phyloP scores from a whole-genome alignment of 2,113 vertebrate genomes.

The Cebus imitator region DNA sequence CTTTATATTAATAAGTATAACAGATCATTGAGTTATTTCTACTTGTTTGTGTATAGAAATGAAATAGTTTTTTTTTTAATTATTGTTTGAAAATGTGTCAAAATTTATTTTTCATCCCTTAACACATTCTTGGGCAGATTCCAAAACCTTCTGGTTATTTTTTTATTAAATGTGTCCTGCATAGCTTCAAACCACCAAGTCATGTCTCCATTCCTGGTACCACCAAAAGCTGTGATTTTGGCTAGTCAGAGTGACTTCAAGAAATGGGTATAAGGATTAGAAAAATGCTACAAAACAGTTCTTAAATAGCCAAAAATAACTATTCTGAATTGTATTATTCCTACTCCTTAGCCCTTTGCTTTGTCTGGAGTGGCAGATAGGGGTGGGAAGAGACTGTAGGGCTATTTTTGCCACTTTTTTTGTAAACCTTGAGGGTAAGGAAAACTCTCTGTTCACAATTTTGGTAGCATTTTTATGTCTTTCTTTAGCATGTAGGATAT shows the following conservation, averaged over 20 bases:
- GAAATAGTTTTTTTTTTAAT: background rate
- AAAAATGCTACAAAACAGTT: background rate
- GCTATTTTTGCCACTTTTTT: background rate
- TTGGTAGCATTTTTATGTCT: background rate
- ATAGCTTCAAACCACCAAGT: background rate
- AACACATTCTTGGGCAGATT: background rate
- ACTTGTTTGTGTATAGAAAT: background rate
- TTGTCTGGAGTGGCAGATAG: background rate
- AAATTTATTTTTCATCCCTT: slow-evolving; percentile 32
- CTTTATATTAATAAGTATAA: background rate
- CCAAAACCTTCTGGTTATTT: background rate
- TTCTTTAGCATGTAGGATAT: background rate
- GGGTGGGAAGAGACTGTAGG: background rate
- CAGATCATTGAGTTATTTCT: background rate
- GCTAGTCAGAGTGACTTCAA: background rate
- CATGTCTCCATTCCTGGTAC: background rate
- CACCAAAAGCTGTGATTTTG: background rate
- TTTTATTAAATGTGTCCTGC: background rate
- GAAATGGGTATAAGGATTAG: background rate
- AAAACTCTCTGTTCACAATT: background rate
- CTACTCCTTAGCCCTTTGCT: background rate
- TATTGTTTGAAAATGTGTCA: background rate
- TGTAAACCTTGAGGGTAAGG: too few relatives aligned
- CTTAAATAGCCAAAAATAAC: background rate
- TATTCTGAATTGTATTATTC: background rate